Evolutionary conservation across 2,888 invertebrate species (phyloP), one percentile per base, ranked within the genome.

Genomic region (Bellardia pandia): DNA sequence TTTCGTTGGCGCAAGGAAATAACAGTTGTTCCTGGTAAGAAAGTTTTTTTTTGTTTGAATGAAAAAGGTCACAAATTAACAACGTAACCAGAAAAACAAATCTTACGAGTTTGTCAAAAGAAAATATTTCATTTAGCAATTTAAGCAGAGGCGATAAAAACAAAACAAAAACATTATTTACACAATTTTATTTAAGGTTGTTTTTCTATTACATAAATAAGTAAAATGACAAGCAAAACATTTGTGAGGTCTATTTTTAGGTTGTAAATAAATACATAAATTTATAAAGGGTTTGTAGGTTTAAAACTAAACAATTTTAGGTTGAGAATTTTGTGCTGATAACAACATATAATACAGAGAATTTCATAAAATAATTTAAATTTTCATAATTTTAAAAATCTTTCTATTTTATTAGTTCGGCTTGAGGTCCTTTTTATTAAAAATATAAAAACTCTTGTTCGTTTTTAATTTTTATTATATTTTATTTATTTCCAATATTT

Each of bases 21-120:
- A 71, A 71, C 11, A 62, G 53, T 62, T 71, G 3, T 53, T 37
- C 2, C 37, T 23, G 23, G 23, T 23, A 23, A 9, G 37, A 8
- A 42, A 30, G 2, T 51, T 3, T 45, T 9, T 9, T 13, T 23
- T 23, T 23, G n/a, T n/a, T 13, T 3, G 13, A 45, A 13, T 0
- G 42, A 58, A 60, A 60, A 62, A 53, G 60, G 62, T 62, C 2
- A 40, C n/a, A 62, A 80, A 42, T 72, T 79, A 62, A 64, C 7
- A 51, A 51, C 5, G 4, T 58, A 71, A 42, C 8, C 51, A 42
- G 33, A 45, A 56, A 33, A 33, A 53, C 1, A 62, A 42, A 33
- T 48, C 7, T 69, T 33, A 2, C 2, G 40, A 51, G 16, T 30
- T 53, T 37, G 9, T 62, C n/a, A 53, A 71, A 48, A 71, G 62